phyloP scores from a whole-genome alignment of 2,888 invertebrate species.

The Pandemis heparana region DNA sequence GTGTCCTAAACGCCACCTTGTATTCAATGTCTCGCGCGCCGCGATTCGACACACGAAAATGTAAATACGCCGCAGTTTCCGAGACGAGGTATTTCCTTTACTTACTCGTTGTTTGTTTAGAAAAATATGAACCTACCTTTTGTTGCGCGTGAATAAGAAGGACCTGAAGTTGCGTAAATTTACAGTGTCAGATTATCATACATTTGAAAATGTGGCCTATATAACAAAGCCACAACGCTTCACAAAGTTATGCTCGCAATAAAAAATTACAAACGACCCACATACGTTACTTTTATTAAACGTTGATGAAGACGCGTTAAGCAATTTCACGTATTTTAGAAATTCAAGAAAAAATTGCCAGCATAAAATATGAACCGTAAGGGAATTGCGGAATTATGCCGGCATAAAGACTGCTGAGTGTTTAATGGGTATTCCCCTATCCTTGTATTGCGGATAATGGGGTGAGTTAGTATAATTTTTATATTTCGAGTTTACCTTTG shows the following conservation, averaged over 20 bases:
- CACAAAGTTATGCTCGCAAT: slow-evolving; percentile 52
- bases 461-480: slow-evolving; percentile 64
- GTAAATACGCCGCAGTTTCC: slow-evolving; percentile 53
- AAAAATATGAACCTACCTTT: slow-evolving; percentile 41
- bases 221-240: slow-evolving; percentile 50
- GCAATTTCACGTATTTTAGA: slow-evolving; percentile 56
- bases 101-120: slow-evolving; percentile 33
- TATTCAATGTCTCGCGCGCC: slow-evolving; percentile 69
- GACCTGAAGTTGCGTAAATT: slow-evolving; percentile 25
- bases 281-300: slow-evolving; percentile 66
- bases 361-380: slow-evolving; percentile 60
- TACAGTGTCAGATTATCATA: slow-evolving; percentile 33
- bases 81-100: slow-evolving; percentile 42
- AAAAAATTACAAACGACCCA: slow-evolving; percentile 62
- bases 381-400: slow-evolving; percentile 68
- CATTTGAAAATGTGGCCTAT: slow-evolving; percentile 32
- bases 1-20: slow-evolving; percentile 71
- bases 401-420: slow-evolving; percentile 65
- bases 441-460: slow-evolving; percentile 63
- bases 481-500: slow-evolving; percentile 53
- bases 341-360: slow-evolving; percentile 61
- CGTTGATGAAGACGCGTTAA: slow-evolving; percentile 63
- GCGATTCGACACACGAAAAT: slow-evolving; percentile 54
- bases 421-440: slow-evolving; percentile 67
- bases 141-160: slow-evolving; percentile 41